Percentiles rank a stretch among this genome's conserved stretches.
Conservation (phyloP, 2,888 invertebrate species). For the Eupithecia subfuscata region DNA sequence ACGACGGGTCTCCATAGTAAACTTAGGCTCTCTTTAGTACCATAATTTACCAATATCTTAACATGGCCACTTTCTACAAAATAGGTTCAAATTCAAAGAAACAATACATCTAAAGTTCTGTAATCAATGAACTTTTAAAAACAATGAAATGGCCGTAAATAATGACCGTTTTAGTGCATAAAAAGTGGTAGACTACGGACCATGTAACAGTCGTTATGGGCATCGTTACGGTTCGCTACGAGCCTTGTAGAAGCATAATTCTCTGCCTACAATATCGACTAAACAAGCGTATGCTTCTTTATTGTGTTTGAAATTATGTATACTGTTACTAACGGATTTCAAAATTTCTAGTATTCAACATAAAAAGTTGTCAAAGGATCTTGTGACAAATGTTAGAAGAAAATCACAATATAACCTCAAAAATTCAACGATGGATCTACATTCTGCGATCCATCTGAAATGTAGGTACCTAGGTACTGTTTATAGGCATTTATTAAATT, state of each 20-base stretch:
- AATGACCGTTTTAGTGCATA: slow-evolving; percentile 31
- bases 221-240: slow-evolving; percentile 39
- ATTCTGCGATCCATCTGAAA: too few relatives aligned
- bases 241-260: slow-evolving; percentile 38
- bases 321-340: background rate
- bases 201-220: slow-evolving; percentile 41
- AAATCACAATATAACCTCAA: background rate
- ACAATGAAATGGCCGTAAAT: slow-evolving; percentile 25
- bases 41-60: background rate
- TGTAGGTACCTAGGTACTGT: too few relatives aligned
- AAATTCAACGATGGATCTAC: background rate
- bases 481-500: too few relatives aligned
- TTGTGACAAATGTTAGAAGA: background rate
- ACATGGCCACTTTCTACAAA: background rate
- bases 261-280: slow-evolving; percentile 28
- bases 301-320: slow-evolving; percentile 7
- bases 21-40: background rate
- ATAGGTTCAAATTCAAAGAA: background rate
- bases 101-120: background rate
- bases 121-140: slow-evolving; percentile 8
- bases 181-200: slow-evolving; percentile 36
- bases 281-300: slow-evolving; percentile 13
- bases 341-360: background rate
- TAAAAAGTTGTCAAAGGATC: background rate
- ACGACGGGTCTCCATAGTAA: background rate